These are phyloP conservation scores for Sclerodermus sp. DNA, from an alignment of 2,888 invertebrate species.

Conservation along the genomic window DNA sequence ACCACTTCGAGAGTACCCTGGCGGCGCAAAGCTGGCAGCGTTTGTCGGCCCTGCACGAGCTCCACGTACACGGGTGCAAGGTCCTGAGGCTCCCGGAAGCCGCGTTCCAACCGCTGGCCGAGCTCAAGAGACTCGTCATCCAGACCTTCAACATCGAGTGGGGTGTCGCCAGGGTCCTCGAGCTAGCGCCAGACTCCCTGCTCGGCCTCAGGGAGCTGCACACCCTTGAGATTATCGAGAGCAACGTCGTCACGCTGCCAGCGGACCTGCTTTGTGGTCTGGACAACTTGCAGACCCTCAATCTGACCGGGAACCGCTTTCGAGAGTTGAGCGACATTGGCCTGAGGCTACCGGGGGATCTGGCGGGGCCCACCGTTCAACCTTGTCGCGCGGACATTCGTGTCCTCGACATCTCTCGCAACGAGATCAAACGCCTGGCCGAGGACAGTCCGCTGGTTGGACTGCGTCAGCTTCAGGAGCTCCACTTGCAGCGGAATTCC, in stretches of 20 bases:
- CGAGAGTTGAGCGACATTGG: slow-evolving; percentile 77
- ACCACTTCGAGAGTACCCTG: slow-evolving; percentile 78
- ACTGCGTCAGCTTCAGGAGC: slow-evolving; percentile 75
- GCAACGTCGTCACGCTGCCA: slow-evolving; percentile 80
- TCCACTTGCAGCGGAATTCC: slow-evolving; percentile 82
- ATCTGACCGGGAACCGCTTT: slow-evolving; percentile 83
- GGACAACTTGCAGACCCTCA: slow-evolving; percentile 77
- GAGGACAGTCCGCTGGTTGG: slow-evolving; percentile 77
- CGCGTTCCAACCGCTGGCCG: slow-evolving; percentile 78
- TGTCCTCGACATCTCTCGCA: slow-evolving; percentile 78
- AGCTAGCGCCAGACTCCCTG: slow-evolving; percentile 72
- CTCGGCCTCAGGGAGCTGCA: slow-evolving; percentile 79
- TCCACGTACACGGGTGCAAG: slow-evolving; percentile 79
- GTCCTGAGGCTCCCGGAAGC: slow-evolving; percentile 74
- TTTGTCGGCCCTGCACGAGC: slow-evolving; percentile 73
- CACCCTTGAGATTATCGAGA: slow-evolving; percentile 77
- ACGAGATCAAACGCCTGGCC: slow-evolving; percentile 73
- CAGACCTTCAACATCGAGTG: slow-evolving; percentile 81
- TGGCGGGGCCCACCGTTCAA: slow-evolving; percentile 32
- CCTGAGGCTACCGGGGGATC: slow-evolving; percentile 50
- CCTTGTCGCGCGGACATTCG: slow-evolving; percentile 67
- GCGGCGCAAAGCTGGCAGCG: slow-evolving; percentile 72
- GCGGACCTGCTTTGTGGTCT: slow-evolving; percentile 79
- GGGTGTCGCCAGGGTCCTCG: slow-evolving; percentile 74
- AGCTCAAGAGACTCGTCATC: slow-evolving; percentile 76